Conservation (phyloP, 2,888 invertebrate species). For the Eledona agricola region DNA sequence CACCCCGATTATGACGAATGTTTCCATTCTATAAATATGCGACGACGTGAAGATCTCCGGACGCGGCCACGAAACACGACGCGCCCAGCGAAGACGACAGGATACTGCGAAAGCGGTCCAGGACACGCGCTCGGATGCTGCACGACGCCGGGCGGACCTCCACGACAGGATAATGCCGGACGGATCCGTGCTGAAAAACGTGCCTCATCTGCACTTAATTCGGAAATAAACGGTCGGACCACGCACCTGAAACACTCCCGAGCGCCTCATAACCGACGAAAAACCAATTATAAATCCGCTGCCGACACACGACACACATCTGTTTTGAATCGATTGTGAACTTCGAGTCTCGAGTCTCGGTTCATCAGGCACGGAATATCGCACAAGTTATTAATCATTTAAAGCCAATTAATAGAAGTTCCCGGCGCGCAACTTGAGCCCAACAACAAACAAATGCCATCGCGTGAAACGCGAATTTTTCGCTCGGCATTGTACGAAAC, state of each 20-base stretch:
- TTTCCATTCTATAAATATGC: conserved; percentile 66
- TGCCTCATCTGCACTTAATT: too few relatives aligned
- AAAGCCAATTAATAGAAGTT: conserved; percentile 29
- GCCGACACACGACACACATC: too few relatives aligned
- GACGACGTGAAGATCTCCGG: not conserved
- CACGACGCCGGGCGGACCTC: conserved; percentile 40
- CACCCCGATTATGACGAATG: conserved; percentile 72
- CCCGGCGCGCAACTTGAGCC: not conserved
- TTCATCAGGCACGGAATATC: conserved; percentile 9
- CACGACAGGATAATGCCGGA: conserved; percentile 45
- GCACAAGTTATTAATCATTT: conserved; percentile 30
- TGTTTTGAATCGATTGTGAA: conserved; percentile 9
- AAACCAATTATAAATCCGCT: not conserved
- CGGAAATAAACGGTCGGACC: too few relatives aligned
- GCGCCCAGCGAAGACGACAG: conserved; percentile 41
- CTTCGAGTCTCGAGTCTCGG: conserved; percentile 2
- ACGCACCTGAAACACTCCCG: too few relatives aligned
- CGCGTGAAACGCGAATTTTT: too few relatives aligned
- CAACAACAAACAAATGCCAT: too few relatives aligned
- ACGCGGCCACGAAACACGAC: conserved; percentile 31
- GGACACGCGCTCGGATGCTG: conserved; percentile 49
- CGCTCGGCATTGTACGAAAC: not conserved
- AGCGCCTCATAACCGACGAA: not conserved
- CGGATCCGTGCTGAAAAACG: too few relatives aligned
- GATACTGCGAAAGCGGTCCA: conserved; percentile 49